A percentile compares a stretch with the other conserved stretches of the same genome.
Evolutionary conservation across 2,888 invertebrate species (phyloP).

Genomic region (Limnephilus lunatus): DNA sequence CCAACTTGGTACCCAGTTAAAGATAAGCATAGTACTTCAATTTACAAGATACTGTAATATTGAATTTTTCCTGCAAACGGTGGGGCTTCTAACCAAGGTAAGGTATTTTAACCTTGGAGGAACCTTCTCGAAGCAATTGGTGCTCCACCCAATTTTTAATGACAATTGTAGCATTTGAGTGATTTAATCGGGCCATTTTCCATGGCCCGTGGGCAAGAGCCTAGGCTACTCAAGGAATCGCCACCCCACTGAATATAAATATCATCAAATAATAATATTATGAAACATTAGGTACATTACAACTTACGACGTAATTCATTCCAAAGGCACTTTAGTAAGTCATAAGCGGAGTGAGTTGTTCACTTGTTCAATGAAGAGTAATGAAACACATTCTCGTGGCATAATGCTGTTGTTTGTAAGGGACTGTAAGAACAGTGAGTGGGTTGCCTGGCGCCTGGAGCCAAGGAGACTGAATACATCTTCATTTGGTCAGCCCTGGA

Average conservation of each 20-base stretch:
- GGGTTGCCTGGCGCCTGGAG: constrained; percentile 30
- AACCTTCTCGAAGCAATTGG: no score
- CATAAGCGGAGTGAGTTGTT: background rate
- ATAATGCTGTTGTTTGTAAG: background rate
- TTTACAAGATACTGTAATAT: no score
- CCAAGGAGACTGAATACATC: constrained; percentile 20
- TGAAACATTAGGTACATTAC: background rate
- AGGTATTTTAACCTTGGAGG: no score
- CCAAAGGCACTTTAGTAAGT: background rate
- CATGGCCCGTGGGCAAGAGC: no score
- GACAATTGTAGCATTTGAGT: no score
- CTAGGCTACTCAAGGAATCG: no score
- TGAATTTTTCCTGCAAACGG: no score
- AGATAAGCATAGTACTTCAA: no score
- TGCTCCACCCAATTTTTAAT: no score
- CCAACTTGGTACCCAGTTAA: no score
- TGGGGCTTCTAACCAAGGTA: no score
- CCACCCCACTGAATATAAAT: background rate
- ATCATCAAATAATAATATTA: background rate
- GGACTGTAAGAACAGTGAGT: background rate
- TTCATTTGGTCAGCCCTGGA: constrained; percentile 40
- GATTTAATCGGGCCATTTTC: no score
- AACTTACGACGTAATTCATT: background rate
- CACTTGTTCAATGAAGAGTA: constrained; percentile 1
- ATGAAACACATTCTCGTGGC: constrained; percentile 4